phyloP scores from a whole-genome alignment of 1,140 invertebrate genomes.

The Eulimnadia texana region DNA sequence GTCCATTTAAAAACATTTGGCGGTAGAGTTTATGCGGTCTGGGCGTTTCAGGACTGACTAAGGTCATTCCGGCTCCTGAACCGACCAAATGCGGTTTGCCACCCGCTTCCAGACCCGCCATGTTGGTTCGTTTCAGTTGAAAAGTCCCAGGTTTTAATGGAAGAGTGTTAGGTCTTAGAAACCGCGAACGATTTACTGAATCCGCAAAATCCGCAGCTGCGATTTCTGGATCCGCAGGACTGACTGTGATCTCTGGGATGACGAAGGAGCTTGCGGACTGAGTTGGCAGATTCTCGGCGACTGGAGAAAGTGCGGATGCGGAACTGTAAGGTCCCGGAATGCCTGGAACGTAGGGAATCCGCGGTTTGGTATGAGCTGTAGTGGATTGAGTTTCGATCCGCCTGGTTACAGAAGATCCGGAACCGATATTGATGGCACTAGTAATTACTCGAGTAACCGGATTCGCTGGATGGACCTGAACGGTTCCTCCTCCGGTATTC shows the following conservation, averaged over 20 bases:
- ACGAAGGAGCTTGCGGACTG: conserved; percentile 24
- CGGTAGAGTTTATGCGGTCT: conserved; percentile 71
- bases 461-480: conserved; percentile 32
- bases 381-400: background rate
- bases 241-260: background rate
- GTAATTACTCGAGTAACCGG: no score
- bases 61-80: conserved; percentile 25
- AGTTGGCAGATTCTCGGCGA: conserved; percentile 21
- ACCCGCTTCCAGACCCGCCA: conserved; percentile 44
- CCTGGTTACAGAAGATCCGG: background rate
- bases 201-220: conserved; percentile 4
- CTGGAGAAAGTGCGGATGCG: conserved; percentile 16
- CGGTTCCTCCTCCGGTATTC: conserved; percentile 54
- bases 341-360: conserved; percentile 65
- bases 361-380: conserved; percentile 13
- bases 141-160: conserved; percentile 66
- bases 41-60: conserved; percentile 70
- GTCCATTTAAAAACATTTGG: conserved; percentile 72
- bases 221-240: conserved; percentile 6
- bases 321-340: conserved; percentile 63
- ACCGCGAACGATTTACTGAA: conserved; percentile 33
- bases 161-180: conserved; percentile 58
- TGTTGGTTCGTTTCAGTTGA: conserved; percentile 54
- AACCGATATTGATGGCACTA: background rate
- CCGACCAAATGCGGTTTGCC: conserved; percentile 25